Evolutionary conservation across 2,888 invertebrate species (phyloP), one percentile per base, ranked within the genome.

Genomic region (Clivina fossor): DNA sequence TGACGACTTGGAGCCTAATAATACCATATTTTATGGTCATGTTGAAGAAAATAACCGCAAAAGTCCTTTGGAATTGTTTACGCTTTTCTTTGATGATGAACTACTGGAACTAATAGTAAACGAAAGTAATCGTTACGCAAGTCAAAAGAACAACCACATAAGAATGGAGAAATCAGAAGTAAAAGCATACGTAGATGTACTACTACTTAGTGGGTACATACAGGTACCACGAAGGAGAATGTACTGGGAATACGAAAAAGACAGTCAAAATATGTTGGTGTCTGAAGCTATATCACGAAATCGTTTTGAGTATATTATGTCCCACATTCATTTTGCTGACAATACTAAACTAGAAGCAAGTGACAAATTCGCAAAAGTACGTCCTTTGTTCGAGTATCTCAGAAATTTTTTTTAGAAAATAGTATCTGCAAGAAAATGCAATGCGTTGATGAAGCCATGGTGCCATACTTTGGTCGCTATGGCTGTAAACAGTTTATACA

Each of bases 361-460:
- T 32, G 66, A 69, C 53, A 64, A 62, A 54, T 67, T 65, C 53
- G 58, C 62, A 7, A 68, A 69, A 64, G 58, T 67, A 19, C 60
- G 64, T 4, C 67, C 66, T 28, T 35, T 67, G 5, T 64, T 64
- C 46, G 55, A 59, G 9, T 16, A 48, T 24, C 58, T 67, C 24
- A 67, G 56, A 57, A 65, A 60, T 43, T 66, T 63, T 63, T 4
- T 61, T 11, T 58, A 62, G 51, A 57, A 61, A 62, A 60, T 63
- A 48, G 63, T 62, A 41, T 35, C 62, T 47, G 65, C n/a, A n/a
- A n/a, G n/a, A n/a, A n/a, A n/a, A 46, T 64, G 48, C 62, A 65
- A 54, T 63, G 64, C 58, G 57, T 69, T 56, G 70, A 70, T 61
- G 68, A 71, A 59, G 60, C 64, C 8, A 69, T 71, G 69, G 62